Base-by-base conservation (phyloP, 2,797 vertebrate genomes). In the Gymnothorax javanicus region DNA sequence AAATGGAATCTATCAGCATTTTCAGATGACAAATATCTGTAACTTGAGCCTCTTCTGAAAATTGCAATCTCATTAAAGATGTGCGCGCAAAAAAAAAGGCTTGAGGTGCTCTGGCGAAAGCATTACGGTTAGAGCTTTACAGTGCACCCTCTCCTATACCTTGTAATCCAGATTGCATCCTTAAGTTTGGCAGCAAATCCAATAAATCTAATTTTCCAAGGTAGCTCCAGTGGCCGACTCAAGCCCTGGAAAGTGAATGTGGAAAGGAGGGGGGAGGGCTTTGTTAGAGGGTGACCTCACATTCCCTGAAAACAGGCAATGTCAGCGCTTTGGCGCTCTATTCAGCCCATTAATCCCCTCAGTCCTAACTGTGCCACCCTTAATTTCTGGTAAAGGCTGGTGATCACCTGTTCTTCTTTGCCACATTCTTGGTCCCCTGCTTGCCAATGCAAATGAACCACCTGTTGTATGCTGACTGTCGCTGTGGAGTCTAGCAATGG, bases 141-240 rank as follows among this genome's bases (percentile, higher is more conserved):
- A 57, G 27, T 83, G 25, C 59, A 58, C 58, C 54, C 23, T 27
- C 77, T 33, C 77, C 56, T 57, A 27, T 50, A 52, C 84, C 64
- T 60, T 71, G 62, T 33, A 86, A 69, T 83, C 82, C 60, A 86
- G 86, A 83, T 43, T 86, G 62, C 25, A 56, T 82, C 82, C 67
- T 64, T 82, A 86, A 83, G 81, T 86, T 86, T 64, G 62, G 52
- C 79, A 67, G 86, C 62, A 86, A 83, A 83, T 77, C 59, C 13
- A 79, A 56, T 52, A 79, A 79, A 79, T 79, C 75, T 52, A 79
- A 83, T 59, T 71, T 86, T 83, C 58, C 67, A 9, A 20, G 33
- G 43, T 71, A 43, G 54, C 50, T 54, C 25, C 81, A 33, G 52
- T n/a, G 71, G 64, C 62, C 20, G 60, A 52, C 33, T 54, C 43